Percentiles rank a stretch among this genome's conserved stretches.
phyloP scores from a whole-genome alignment of 2,113 vertebrate species.

The Abramis brama region DNA sequence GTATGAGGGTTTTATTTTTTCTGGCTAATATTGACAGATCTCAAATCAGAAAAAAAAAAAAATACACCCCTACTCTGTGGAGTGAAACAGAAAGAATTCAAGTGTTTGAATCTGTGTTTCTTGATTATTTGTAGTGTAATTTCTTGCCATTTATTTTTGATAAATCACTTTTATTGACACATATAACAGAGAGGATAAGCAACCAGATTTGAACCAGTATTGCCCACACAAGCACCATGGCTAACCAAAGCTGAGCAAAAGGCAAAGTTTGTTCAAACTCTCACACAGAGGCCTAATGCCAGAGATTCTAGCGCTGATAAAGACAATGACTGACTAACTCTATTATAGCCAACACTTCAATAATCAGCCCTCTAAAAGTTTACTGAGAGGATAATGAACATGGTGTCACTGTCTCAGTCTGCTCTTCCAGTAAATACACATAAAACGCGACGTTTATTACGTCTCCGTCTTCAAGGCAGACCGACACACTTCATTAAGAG shows the following conservation, averaged over 20 bases:
- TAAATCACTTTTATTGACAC: not conserved
- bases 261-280: not conserved
- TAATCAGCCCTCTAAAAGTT: conserved; percentile 40
- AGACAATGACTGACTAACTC: not conserved
- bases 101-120: not conserved
- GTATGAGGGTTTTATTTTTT: too few relatives aligned
- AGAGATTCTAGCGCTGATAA: not conserved
- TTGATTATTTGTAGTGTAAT: not conserved
- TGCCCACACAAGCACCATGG: not conserved
- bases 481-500: conserved; percentile 48
- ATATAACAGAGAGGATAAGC: not conserved
- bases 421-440: conserved; percentile 30
- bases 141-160: not conserved
- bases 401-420: conserved; percentile 13
- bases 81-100: not conserved
- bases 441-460: conserved; percentile 17
- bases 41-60: too few relatives aligned
- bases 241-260: too few relatives aligned
- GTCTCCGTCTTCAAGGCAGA: conserved; percentile 12
- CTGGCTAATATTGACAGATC: too few relatives aligned
- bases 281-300: not conserved
- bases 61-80: not conserved
- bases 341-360: not conserved
- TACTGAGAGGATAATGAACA: conserved; percentile 48
- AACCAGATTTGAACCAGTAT: not conserved